Base-by-base conservation (phyloP, 2,797 vertebrate species). In the Lycodopsis pacificus region DNA sequence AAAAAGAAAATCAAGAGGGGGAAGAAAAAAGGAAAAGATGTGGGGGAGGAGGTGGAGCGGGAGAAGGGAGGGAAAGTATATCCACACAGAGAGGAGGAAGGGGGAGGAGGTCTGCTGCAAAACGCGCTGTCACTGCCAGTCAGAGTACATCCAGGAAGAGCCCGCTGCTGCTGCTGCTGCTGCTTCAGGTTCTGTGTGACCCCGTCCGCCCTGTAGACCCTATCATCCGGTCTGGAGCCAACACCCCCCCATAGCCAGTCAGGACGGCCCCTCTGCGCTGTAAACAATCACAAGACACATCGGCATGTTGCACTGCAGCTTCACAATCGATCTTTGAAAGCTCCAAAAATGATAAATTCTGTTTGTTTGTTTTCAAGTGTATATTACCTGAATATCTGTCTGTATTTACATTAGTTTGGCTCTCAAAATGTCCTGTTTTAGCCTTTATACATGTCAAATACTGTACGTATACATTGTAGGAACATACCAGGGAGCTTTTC, bases 211-310 rank as follows among this genome's bases (percentile, higher is more conserved):
- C 78, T 87, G 72, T 65, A 84, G 89, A 91, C 84, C 66, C 88
- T 88, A 92, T 96, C 95, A 96, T 95, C 95, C 95, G 83, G 95
- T 95, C 91, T 96, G 95, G 83, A 95, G 93, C 79, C 81, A 92
- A 86, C 85, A 90, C 93, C 89, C 90, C 94, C 91, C 95, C 96
- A 96, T 96, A 88, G 77, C 80, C 85, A 17, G 88, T 85, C 88
- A 84, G 80, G 83, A 82, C n/a, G 22, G 85, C 64, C 69, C 32
- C 78, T 67, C 71, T 68, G 53, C 54, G 20, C 89, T 91, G 80
- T 58, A 15, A 34, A 77, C 61, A 73, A 71, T 63, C 22, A 65
- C 65, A 38, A 12, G 13, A 66, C n/a, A 71, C 22, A 71, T 76
- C 9, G 80, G 40, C 8, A 51, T 13, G 49, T 22, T 22, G 51